Evolutionary conservation across 2,113 vertebrate species (phyloP).

Genomic region (Neodon shergylaensis): DNA sequence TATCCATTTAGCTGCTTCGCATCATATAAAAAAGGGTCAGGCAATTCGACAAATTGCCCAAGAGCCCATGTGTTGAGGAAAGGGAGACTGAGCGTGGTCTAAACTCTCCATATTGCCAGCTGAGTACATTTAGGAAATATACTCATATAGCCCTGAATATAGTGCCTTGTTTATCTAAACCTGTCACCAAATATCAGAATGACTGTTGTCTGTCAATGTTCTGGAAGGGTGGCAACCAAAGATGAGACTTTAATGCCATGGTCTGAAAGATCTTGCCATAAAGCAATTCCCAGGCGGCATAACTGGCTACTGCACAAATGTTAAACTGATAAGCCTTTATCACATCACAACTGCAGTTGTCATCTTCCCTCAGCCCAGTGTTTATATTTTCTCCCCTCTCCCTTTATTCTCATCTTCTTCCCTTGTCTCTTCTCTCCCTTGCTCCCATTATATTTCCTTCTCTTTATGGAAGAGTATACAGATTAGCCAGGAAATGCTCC

Average conservation of each 20-base stretch:
- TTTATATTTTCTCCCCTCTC: background rate
- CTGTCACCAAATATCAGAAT: background rate
- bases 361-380: background rate
- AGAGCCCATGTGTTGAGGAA: background rate
- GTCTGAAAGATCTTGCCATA: background rate
- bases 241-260: background rate
- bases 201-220: background rate
- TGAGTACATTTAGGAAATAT: background rate
- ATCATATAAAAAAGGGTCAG: background rate
- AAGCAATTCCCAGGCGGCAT: background rate
- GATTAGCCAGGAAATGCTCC: background rate
- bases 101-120: background rate
- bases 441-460: background rate
- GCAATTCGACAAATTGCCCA: background rate
- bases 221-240: background rate
- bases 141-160: background rate
- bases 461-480: background rate
- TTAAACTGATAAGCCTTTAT: background rate
- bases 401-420: background rate
- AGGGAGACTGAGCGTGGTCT: background rate
- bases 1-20: background rate
- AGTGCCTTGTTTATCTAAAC: background rate
- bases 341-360: background rate
- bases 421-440: background rate
- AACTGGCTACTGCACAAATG: background rate